Conservation (phyloP, 2,113 vertebrate species). For the Chamaea fasciata region DNA sequence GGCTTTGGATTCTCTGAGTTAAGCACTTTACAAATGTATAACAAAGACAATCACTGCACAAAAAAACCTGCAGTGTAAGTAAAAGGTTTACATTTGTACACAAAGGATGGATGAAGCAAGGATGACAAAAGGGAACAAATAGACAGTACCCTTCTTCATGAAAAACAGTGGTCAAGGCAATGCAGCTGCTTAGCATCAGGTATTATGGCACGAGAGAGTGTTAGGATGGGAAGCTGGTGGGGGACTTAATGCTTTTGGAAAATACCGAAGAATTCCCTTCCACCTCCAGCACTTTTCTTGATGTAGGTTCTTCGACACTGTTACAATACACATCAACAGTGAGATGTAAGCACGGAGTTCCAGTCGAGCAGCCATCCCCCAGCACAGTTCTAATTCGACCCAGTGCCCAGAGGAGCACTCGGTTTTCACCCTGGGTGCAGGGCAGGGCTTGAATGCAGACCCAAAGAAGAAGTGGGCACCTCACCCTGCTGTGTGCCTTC, state of each 20-base stretch:
- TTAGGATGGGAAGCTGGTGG: neutral
- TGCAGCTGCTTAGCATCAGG: neutral
- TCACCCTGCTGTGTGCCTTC: neutral
- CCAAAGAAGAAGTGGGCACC: neutral
- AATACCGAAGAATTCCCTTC: neutral
- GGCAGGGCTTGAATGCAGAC: neutral
- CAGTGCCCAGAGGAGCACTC: neutral
- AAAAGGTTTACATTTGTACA: conserved; percentile 11
- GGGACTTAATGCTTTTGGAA: neutral
- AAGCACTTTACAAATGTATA: neutral
- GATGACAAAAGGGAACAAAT: neutral
- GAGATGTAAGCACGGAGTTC: neutral
- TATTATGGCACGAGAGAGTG: neutral
- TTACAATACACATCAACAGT: neutral
- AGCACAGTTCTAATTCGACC: neutral
- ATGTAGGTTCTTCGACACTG: neutral
- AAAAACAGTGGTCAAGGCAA: conserved; percentile 16
- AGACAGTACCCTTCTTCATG: neutral
- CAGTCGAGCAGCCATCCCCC: neutral
- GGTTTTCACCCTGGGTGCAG: neutral
- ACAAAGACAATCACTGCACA: conserved; percentile 1
- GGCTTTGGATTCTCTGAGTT: conserved; percentile 13
- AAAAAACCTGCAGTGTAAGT: neutral
- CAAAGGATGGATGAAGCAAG: conserved; percentile 10
- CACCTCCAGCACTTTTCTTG: neutral